Percentiles rank a stretch among this genome's conserved stretches.
Evolutionary conservation across 2,113 vertebrate species (phyloP).

Genomic region (Eira barbara): DNA sequence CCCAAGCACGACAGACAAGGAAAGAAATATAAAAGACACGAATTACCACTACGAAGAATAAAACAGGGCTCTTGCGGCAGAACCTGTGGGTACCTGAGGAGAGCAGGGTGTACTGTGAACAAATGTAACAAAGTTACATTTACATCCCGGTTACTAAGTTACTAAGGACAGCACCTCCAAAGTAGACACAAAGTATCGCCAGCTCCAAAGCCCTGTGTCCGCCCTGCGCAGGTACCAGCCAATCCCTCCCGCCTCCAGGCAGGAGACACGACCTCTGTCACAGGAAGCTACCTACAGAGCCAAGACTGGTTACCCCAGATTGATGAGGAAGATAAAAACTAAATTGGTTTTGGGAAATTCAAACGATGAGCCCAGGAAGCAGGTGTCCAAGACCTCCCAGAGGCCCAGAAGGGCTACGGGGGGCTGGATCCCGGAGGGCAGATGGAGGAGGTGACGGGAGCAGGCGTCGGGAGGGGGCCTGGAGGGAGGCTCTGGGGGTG

Average conservation of each 20-base stretch:
- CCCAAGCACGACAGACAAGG: background rate
- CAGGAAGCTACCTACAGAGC: background rate
- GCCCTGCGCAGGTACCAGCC: too few relatives aligned
- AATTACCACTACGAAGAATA: background rate
- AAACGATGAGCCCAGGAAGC: background rate
- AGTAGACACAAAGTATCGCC: accelerated
- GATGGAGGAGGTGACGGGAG: background rate
- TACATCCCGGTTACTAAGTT: too few relatives aligned
- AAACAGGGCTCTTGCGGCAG: accelerated
- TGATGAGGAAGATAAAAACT: background rate
- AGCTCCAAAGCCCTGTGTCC: background rate
- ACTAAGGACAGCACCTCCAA: background rate
- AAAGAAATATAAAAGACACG: background rate
- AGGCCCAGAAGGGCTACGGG: background rate
- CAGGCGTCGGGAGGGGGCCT: accelerated
- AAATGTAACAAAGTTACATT: too few relatives aligned
- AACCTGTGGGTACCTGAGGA: accelerated
- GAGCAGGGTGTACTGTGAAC: background rate
- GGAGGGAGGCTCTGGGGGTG: background rate
- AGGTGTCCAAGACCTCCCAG: background rate
- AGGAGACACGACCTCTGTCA: too few relatives aligned
- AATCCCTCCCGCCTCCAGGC: background rate
- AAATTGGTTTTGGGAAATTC: background rate
- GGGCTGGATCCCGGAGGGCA: background rate
- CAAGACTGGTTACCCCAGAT: background rate